Percentiles rank a stretch among this genome's conserved stretches.
phyloP scores from a whole-genome alignment of 1,140 invertebrate genomes.

The Tribolium castaneum region DNA sequence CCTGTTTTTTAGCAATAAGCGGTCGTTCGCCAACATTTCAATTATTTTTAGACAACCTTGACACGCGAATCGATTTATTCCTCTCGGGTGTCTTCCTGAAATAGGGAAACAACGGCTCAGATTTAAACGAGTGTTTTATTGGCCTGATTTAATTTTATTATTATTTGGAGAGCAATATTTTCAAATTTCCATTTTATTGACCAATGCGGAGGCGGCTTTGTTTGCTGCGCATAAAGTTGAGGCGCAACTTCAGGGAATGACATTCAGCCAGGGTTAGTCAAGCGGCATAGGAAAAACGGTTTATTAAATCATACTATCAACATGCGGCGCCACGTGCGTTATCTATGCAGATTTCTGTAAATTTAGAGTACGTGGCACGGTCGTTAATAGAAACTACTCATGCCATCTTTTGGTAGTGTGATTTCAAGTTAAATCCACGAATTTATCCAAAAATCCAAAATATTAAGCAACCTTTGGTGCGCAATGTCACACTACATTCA shows the following conservation, averaged over 20 bases:
- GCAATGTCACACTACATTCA: no score
- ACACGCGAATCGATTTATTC: not conserved
- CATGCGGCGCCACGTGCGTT: no score
- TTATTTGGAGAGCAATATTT: not conserved
- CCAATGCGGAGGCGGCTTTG: slow-evolving; percentile 42
- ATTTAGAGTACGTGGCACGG: no score
- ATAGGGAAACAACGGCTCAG: not conserved
- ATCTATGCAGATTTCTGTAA: no score
- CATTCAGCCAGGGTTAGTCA: no score
- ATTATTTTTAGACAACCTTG: not conserved
- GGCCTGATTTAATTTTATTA: not conserved
- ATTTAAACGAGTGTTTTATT: not conserved
- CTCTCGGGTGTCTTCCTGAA: not conserved
- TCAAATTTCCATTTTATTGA: slow-evolving; percentile 34
- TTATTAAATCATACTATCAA: no score
- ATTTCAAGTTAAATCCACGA: no score
- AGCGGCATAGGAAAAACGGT: no score
- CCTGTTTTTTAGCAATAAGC: not conserved
- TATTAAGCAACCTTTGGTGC: no score
- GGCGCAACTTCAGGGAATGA: slow-evolving; percentile 37
- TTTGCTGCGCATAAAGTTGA: slow-evolving; percentile 16
- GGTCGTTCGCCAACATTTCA: not conserved
- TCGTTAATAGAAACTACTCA: no score
- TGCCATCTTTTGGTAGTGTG: no score
- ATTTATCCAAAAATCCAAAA: no score